Percentiles rank a stretch among this genome's conserved stretches.
These are phyloP conservation scores for Sipha maydis DNA, from an alignment of 2,888 invertebrate species.

Conservation along the genomic window DNA sequence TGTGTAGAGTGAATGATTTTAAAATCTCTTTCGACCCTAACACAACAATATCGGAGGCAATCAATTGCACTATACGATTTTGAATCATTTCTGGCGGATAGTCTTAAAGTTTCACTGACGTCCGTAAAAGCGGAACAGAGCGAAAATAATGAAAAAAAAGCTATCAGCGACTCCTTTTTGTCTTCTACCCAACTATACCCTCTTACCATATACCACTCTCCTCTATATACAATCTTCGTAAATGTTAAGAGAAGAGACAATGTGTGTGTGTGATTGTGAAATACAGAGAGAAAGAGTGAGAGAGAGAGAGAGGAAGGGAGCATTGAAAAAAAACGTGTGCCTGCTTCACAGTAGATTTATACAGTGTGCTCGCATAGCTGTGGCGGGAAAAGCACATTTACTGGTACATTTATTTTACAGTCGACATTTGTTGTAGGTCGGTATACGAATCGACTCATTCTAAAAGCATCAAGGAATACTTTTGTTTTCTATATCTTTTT, in stretches of 20 bases:
- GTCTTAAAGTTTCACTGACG: conserved; percentile 40
- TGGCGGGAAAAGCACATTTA: background rate
- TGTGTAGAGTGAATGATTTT: background rate
- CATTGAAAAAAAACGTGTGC: background rate
- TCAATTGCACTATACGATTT: conserved; percentile 48
- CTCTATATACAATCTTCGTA: too few relatives aligned
- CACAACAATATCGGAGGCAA: conserved; percentile 32
- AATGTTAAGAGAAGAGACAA: too few relatives aligned
- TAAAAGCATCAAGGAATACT: background rate
- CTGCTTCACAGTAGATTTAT: conserved; percentile 25
- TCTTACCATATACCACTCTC: background rate
- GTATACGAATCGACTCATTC: conserved; percentile 29
- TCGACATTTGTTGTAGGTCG: conserved; percentile 31
- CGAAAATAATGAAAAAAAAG: background rate
- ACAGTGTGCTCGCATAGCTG: background rate
- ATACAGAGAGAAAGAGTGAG: too few relatives aligned
- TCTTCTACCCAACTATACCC: background rate
- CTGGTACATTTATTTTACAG: conserved; percentile 43
- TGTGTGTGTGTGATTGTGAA: too few relatives aligned
- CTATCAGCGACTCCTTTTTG: conserved; percentile 40
- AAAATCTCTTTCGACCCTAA: conserved; percentile 23
- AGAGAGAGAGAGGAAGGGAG: background rate
- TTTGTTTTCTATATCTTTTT: background rate
- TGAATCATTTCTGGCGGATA: conserved; percentile 43
- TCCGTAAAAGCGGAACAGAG: background rate